These are phyloP conservation scores for Cephus sareptanus DNA, from an alignment of 2,888 invertebrate species.

Conservation along the genomic window DNA sequence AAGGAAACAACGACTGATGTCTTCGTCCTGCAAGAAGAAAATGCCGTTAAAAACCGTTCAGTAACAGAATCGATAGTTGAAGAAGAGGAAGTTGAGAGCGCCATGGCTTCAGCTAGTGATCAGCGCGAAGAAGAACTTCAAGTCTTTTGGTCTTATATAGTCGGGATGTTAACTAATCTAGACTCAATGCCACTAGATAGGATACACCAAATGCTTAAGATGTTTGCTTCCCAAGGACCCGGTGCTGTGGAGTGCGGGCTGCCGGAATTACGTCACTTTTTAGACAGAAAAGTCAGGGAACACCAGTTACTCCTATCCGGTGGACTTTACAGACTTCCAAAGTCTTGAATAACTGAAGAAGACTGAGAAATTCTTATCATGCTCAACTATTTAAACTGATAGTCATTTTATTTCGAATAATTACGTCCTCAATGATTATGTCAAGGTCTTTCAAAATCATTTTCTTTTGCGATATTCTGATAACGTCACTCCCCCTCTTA, in stretches of 20 bases:
- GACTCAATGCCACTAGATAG: conserved; percentile 91
- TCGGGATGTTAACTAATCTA: conserved; percentile 95
- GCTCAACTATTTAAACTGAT: background rate
- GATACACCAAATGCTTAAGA: conserved; percentile 95
- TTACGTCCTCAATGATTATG: background rate
- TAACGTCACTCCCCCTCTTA: background rate
- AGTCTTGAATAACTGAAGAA: background rate
- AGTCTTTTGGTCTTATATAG: conserved; percentile 96
- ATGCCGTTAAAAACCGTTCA: conserved; percentile 69
- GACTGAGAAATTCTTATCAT: background rate
- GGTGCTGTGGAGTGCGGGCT: conserved; percentile 87
- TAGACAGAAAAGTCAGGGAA: conserved; percentile 92
- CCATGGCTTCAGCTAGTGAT: conserved; percentile 94
- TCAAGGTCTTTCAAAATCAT: background rate
- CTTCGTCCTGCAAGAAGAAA: conserved; percentile 79
- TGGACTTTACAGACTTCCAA: conserved; percentile 87
- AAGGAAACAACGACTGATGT: conserved; percentile 80
- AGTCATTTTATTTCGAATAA: background rate
- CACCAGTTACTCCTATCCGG: conserved; percentile 87
- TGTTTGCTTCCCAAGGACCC: conserved; percentile 95
- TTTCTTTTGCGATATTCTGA: conserved; percentile 1
- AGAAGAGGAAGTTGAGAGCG: conserved; percentile 93
- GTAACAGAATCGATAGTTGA: conserved; percentile 77
- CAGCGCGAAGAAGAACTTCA: conserved; percentile 94
- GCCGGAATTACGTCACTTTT: conserved; percentile 87